Evolutionary conservation across 2,797 vertebrate genomes (phyloP).

Genomic region (Picus viridis): DNA sequence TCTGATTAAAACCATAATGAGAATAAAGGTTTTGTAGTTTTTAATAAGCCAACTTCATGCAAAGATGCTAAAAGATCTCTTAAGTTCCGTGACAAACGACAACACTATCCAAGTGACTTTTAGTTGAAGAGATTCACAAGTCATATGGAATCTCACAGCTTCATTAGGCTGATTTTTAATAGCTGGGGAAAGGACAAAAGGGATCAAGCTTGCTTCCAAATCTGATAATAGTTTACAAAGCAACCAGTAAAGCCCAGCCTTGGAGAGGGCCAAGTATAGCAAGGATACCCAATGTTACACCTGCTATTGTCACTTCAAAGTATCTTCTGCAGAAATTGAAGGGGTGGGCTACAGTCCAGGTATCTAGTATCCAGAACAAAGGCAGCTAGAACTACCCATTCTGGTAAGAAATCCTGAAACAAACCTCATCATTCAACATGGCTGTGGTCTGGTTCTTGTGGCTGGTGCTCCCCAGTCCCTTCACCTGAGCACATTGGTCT

Average conservation of each 20-base stretch:
- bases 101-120: background rate
- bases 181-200: background rate
- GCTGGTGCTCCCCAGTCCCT: background rate
- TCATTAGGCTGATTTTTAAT: background rate
- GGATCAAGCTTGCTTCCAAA: background rate
- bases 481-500: background rate
- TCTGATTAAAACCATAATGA: constrained; percentile 48
- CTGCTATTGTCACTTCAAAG: background rate
- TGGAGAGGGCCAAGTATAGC: background rate
- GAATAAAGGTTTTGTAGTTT: constrained; percentile 5
- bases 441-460: background rate
- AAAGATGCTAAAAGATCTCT: background rate
- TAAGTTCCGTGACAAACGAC: background rate
- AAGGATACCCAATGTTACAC: background rate
- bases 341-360: background rate
- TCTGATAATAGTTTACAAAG: background rate
- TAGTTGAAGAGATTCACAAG: background rate
- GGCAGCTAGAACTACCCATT: background rate
- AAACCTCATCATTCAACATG: background rate
- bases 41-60: constrained; percentile 1
- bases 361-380: background rate
- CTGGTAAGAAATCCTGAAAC: background rate
- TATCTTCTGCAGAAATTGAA: background rate
- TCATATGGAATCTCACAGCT: background rate
- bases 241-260: background rate